Evolutionary conservation across 64 coral and sea anemone species (phyloP), one percentile per base, ranked within the genome.

Genomic region (Platygyra sinensis): DNA sequence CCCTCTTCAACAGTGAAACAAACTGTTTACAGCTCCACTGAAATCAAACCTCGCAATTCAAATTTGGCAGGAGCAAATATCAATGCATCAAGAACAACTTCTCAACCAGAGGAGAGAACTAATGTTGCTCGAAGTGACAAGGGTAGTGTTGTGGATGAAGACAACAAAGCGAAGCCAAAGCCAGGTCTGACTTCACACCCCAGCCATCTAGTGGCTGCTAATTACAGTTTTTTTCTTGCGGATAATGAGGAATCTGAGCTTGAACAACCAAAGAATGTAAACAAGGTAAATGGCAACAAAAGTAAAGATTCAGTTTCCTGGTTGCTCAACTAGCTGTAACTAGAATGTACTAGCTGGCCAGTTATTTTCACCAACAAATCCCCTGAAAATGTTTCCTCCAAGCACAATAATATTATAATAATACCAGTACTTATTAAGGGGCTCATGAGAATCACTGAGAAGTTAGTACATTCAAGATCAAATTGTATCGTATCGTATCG

Each of bases 211-310:
- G 75, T 80, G 2, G 60, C 82, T 79, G 83, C 83, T n/a, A 92
- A 92, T 76, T 92, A 92, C 83, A 92, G 83, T 73, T 92, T 92
- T 54, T 92, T 92, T 46, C 83, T 83, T 72, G 83, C 9, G 25
- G 65, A 33, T 72, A 61, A 60, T 28, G 73, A 85, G 39, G 81
- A 85, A 11, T 16, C 62, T 10, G 81, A 85, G 63, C 22, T 85
- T 73, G 69, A 81, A 0, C 67, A 80, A 30, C 49, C 62, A 74
- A 81, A 61, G 77, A 71, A 71, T 82, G 12, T 54, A 38, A 52
- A n/a, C n/a, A n/a, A 80, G 77, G 63, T 78, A 89, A 49, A 64
- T 46, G 7, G 7, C 5, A 8, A 46, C 42, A 46, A 46, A 46
- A 46, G 42, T 39, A 39, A 39, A 39, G 2, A 0, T 46, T 46